Evolutionary conservation across 2,888 invertebrate species (phyloP).

Genomic region (Drosophila multiciliata): DNA sequence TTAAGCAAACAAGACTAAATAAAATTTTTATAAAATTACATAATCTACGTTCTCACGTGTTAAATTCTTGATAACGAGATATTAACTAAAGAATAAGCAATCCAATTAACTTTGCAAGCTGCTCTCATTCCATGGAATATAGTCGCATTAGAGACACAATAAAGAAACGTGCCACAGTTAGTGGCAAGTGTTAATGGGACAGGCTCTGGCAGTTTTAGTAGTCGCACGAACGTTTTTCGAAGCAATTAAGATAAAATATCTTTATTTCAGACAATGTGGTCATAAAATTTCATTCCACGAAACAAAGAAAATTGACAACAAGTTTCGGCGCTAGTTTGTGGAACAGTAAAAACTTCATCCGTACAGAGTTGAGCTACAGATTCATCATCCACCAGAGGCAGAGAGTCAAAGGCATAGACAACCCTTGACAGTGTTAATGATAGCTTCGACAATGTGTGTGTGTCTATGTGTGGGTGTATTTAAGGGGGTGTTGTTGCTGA

Average conservation of each 20-base stretch:
- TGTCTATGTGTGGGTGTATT: slow-evolving; percentile 32
- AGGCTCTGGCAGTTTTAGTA: slow-evolving; percentile 43
- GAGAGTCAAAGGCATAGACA: slow-evolving; percentile 49
- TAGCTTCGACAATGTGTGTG: slow-evolving; percentile 34
- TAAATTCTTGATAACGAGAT: not conserved
- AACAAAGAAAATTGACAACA: slow-evolving; percentile 22
- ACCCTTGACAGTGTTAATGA: slow-evolving; percentile 79
- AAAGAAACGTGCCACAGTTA: slow-evolving; percentile 39
- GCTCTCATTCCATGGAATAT: not conserved
- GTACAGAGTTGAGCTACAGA: slow-evolving; percentile 7
- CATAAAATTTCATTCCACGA: slow-evolving; percentile 31
- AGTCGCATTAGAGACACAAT: slow-evolving; percentile 13
- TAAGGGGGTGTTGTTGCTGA: slow-evolving; percentile 72
- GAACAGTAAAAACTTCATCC: slow-evolving; percentile 28
- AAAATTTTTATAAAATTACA: not conserved
- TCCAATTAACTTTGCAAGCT: not conserved
- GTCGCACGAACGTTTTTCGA: slow-evolving; percentile 36
- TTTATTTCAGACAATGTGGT: slow-evolving; percentile 34
- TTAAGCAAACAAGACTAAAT: not conserved
- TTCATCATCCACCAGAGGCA: slow-evolving; percentile 23
- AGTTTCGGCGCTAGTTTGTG: slow-evolving; percentile 35
- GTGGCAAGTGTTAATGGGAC: slow-evolving; percentile 45
- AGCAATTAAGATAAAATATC: slow-evolving; percentile 60
- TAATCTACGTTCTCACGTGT: not conserved
- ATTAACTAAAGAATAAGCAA: not conserved